These are phyloP conservation scores for Gymnodraco acuticeps DNA, from an alignment of 2,797 vertebrate species.

Conservation along the genomic window DNA sequence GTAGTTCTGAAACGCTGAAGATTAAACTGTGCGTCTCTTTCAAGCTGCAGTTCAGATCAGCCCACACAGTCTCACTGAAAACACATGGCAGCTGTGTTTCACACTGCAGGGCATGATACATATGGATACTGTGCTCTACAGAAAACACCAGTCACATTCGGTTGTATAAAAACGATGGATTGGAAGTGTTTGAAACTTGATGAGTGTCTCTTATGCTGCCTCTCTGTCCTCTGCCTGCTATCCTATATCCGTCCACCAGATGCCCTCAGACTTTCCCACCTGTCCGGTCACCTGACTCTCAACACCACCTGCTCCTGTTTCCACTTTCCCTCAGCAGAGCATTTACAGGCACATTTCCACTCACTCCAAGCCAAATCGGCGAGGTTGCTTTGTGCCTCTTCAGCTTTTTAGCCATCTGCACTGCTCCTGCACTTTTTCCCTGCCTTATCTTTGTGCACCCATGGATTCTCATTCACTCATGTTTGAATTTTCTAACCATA, in stretches of 20 bases:
- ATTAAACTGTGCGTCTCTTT: slow-evolving; percentile 4
- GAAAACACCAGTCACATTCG: slow-evolving; percentile 12
- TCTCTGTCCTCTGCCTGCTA: not conserved
- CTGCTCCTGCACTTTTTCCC: not conserved
- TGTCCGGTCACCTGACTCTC: not conserved
- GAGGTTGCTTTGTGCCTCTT: not conserved
- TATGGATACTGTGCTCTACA: not conserved
- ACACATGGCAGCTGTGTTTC: slow-evolving; percentile 34
- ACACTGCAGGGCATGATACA: not conserved
- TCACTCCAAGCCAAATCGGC: not conserved
- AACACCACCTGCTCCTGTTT: slow-evolving; percentile 6
- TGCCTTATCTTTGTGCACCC: not conserved
- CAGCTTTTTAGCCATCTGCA: not conserved
- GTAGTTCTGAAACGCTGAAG: not conserved
- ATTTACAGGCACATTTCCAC: not conserved
- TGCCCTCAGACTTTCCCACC: slow-evolving; percentile 2
- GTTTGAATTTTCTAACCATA: not conserved
- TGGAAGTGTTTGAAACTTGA: not conserved
- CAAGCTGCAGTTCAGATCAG: slow-evolving; percentile 10
- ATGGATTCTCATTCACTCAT: not conserved
- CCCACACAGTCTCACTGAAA: slow-evolving; percentile 24
- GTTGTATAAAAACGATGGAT: not conserved
- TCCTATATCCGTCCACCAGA: not conserved
- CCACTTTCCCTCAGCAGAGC: not conserved
- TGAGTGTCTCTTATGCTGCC: not conserved